phyloP scores from a whole-genome alignment of 2,113 vertebrate genomes.

The Brachyhypopomus occidentalis region DNA sequence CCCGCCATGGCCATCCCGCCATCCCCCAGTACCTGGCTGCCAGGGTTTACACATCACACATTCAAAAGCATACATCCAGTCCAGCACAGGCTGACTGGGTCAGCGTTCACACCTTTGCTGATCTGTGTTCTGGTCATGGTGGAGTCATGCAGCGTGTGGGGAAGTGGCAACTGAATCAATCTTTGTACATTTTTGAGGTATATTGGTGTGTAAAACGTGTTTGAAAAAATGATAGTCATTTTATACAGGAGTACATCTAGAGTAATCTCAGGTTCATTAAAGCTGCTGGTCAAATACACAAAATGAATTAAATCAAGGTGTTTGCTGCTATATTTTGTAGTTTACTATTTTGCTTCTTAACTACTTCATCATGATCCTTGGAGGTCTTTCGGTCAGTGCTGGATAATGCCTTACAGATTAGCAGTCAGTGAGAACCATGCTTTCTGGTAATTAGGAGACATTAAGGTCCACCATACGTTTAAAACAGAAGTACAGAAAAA shows the following conservation, averaged over 20 bases:
- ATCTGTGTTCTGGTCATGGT: too few species aligned
- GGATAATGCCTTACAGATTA: constrained; percentile 54
- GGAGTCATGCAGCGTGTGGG: too few species aligned
- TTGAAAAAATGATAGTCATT: neutral
- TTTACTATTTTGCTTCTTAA: constrained; percentile 41
- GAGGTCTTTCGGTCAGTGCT: constrained; percentile 34
- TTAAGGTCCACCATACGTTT: constrained; percentile 57
- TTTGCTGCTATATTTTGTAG: constrained; percentile 28
- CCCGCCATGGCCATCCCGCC: neutral
- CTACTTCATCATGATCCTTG: constrained; percentile 40
- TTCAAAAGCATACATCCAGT: neutral
- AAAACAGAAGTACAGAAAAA: constrained; percentile 41
- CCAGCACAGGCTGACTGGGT: neutral
- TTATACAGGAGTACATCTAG: neutral
- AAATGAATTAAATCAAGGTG: constrained; percentile 31
- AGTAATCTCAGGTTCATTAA: neutral
- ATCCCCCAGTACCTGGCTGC: constrained; percentile 25
- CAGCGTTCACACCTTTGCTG: neutral
- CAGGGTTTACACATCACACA: neutral
- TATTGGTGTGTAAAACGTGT: neutral
- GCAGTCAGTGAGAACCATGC: constrained; percentile 42
- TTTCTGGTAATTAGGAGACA: constrained; percentile 52
- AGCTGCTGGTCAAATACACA: constrained; percentile 16
- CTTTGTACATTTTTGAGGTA: neutral
- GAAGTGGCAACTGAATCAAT: neutral